Evolutionary conservation across 2,888 invertebrate species (phyloP).

Genomic region (Parnassius apollo): DNA sequence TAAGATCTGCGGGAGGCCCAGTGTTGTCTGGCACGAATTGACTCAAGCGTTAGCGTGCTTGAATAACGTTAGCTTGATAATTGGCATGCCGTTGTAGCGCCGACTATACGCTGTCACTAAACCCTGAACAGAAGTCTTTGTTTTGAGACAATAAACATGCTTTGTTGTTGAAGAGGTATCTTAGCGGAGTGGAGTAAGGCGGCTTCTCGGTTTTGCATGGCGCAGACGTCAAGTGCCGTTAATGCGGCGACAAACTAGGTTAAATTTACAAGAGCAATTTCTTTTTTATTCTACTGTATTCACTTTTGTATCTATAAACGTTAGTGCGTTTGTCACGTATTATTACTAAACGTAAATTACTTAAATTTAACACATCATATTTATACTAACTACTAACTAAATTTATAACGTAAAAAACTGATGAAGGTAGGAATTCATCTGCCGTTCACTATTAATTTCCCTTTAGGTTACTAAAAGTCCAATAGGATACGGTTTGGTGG

Average conservation of each 20-base stretch:
- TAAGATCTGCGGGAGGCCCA: conserved; percentile 31
- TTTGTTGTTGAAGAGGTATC: conserved; percentile 63
- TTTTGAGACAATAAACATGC: conserved; percentile 69
- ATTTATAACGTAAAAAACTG: too few species aligned
- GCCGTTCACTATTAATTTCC: too few species aligned
- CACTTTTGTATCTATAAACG: neutral
- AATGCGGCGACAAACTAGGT: conserved; percentile 23
- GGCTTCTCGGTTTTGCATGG: conserved; percentile 57
- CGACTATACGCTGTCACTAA: conserved; percentile 55
- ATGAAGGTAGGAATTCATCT: too few species aligned
- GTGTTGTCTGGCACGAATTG: conserved; percentile 60
- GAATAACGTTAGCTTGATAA: conserved; percentile 66
- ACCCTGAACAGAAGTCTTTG: conserved; percentile 64
- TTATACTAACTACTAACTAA: too few species aligned
- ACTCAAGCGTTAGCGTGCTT: conserved; percentile 61
- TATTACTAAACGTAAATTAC: neutral
- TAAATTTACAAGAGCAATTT: conserved; percentile 11
- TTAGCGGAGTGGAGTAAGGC: conserved; percentile 42
- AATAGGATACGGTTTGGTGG: too few species aligned
- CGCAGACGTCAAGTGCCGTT: conserved; percentile 49
- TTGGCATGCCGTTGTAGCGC: conserved; percentile 61
- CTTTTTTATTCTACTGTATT: conserved; percentile 2
- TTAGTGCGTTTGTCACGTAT: neutral
- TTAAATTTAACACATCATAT: neutral
- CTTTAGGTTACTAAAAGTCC: too few species aligned